phyloP scores from a whole-genome alignment of 1,140 invertebrate species.

The Drosophila murphyi region DNA sequence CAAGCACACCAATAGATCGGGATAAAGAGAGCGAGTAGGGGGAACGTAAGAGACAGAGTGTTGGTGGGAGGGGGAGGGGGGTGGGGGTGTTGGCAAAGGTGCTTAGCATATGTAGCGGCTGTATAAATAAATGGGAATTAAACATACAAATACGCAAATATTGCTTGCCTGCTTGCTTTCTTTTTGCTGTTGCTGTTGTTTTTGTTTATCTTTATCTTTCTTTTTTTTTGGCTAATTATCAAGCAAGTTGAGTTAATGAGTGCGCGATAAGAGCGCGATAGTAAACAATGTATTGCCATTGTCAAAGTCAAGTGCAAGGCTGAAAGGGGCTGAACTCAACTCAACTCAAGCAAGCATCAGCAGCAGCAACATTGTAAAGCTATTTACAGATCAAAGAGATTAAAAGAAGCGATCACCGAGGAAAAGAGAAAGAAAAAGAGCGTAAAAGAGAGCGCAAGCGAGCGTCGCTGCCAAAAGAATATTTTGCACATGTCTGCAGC shows the following conservation, averaged over 20 bases:
- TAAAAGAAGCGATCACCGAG: slow-evolving; percentile 12
- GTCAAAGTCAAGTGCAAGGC: slow-evolving; percentile 77
- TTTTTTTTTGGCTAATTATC: slow-evolving; percentile 25
- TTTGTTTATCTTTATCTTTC: not conserved
- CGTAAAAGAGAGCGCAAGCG: not conserved
- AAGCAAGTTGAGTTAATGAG: slow-evolving; percentile 44
- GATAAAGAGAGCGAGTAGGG: not conserved
- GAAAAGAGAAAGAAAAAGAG: not conserved
- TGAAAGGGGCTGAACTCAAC: slow-evolving; percentile 10
- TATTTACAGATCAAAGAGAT: slow-evolving; percentile 14
- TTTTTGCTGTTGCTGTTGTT: slow-evolving; percentile 5
- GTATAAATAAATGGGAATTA: slow-evolving; percentile 78
- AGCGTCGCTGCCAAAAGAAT: slow-evolving; percentile 37
- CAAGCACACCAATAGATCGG: slow-evolving; percentile 8
- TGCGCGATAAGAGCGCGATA: slow-evolving; percentile 38
- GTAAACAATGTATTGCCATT: slow-evolving; percentile 35
- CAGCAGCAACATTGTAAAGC: slow-evolving; percentile 5
- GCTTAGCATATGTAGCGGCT: slow-evolving; percentile 57
- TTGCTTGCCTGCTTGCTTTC: not conserved
- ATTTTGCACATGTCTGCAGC: slow-evolving; percentile 58
- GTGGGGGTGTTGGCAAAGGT: not conserved
- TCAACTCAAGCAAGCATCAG: not conserved
- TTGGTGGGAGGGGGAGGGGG: not conserved
- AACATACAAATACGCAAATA: slow-evolving; percentile 27
- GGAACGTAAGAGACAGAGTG: not conserved